These are phyloP conservation scores for Odocoileus virginianus DNA, from an alignment of 2,113 vertebrate genomes.

Conservation along the genomic window DNA sequence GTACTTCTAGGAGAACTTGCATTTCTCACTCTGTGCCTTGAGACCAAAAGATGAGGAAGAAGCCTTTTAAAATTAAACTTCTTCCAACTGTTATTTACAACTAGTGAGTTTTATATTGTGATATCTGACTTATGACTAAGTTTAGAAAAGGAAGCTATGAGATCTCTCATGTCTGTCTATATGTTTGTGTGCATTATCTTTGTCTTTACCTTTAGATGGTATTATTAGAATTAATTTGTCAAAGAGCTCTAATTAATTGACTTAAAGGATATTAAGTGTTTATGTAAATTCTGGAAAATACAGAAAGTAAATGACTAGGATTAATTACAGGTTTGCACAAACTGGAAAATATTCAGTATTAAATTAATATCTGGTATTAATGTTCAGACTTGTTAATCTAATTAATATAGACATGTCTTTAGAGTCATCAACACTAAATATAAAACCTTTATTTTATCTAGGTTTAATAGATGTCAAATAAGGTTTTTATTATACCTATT, in stretches of 20 bases:
- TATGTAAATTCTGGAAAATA: not conserved
- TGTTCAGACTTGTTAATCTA: not conserved
- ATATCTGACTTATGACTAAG: not conserved
- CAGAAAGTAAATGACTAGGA: not conserved
- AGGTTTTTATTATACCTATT: not conserved
- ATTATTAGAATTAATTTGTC: not conserved
- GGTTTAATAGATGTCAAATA: not conserved
- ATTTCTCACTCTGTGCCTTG: not conserved
- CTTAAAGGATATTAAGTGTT: not conserved
- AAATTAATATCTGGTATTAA: not conserved
- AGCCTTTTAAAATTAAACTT: not conserved
- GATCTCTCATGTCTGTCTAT: not conserved
- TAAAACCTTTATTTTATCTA: not conserved
- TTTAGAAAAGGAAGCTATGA: not conserved
- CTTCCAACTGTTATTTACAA: not conserved
- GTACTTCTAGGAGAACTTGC: not conserved
- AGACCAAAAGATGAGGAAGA: not conserved
- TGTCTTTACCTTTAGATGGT: not conserved
- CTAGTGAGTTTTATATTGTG: not conserved
- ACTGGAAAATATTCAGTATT: not conserved
- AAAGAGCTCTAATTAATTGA: not conserved
- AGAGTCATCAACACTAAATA: not conserved
- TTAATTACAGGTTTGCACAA: fast-evolving
- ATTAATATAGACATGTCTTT: not conserved
- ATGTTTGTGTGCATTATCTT: not conserved